A percentile compares a stretch with the other conserved stretches of the same genome.
Conservation (phyloP, 2,797 vertebrate species). For the Notolepis coatsorum region DNA sequence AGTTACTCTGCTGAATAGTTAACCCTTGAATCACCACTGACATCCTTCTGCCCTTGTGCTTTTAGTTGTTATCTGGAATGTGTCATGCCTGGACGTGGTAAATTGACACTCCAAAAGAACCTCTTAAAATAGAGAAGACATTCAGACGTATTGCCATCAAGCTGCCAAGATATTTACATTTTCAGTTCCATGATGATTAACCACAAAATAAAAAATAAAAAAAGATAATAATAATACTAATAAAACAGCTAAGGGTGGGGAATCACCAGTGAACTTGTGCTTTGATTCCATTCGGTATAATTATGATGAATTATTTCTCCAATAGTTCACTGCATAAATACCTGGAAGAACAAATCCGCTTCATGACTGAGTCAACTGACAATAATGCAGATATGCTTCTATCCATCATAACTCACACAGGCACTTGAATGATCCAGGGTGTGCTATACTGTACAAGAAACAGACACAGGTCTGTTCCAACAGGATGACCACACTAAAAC, state of each 20-base stretch:
- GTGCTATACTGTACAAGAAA: slow-evolving; percentile 14
- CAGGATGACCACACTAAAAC: slow-evolving; percentile 22
- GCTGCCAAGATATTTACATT: slow-evolving; percentile 78
- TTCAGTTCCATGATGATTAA: slow-evolving; percentile 34
- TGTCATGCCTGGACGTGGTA: slow-evolving; percentile 62
- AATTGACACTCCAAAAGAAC: slow-evolving; percentile 53
- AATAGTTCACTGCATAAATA: too few species aligned
- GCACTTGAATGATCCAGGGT: slow-evolving; percentile 55
- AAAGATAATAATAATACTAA: slow-evolving; percentile 7
- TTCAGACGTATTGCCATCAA: slow-evolving; percentile 52
- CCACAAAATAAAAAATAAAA: background rate
- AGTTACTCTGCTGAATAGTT: too few species aligned
- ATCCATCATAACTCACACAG: slow-evolving; percentile 64
- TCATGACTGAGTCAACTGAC: too few species aligned
- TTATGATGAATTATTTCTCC: too few species aligned
- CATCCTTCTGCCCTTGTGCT: slow-evolving; percentile 46
- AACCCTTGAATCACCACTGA: slow-evolving; percentile 16
- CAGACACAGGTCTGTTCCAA: slow-evolving; percentile 26
- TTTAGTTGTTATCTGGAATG: slow-evolving; percentile 57
- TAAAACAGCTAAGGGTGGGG: slow-evolving; percentile 21
- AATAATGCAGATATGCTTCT: too few species aligned
- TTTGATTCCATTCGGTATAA: too few species aligned
- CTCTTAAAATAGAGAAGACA: slow-evolving; percentile 39
- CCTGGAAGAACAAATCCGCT: too few species aligned
- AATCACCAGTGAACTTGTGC: slow-evolving; percentile 32